Evolutionary conservation across 2,888 invertebrate genomes (phyloP), one percentile per base, ranked within the genome.

Genomic region (Hyles lineata): DNA sequence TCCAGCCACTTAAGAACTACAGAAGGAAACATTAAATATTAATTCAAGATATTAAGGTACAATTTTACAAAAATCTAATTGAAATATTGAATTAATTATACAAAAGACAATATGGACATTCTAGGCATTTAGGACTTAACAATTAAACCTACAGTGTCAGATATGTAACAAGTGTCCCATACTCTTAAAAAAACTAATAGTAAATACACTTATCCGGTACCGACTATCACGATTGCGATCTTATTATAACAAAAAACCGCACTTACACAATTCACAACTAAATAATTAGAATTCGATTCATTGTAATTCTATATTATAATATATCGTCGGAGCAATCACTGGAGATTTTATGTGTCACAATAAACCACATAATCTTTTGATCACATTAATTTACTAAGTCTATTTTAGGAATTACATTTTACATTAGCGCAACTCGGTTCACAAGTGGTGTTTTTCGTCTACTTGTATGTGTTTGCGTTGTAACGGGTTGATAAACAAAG

Each of bases 371-470:
- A 78, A 79, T 79, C 79, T 78, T 82, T 82, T 75, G 83, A 89
- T 88, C 89, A 89, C 89, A 88, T 84, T 85, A 80, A 81, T 79
- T 80, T 87, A 84, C 77, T 74, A 81, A 74, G 67, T 59, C 72
- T 58, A 23, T 21, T 72, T 67, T 43, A 52, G 70, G 63, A 35
- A 58, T 62, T 50, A 60, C 9, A 60, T 35, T 76, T 88, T 89
- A 92, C 74, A 92, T 92, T 76, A 92, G 83, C 35, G 94, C 93
- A 52, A 94, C 90, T 85, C 93, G 78, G 88, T 96, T 96, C 74
- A 96, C 96, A 79, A 96, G 93, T 72, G 96, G 96, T 82, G 96
- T 96, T 91, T 96, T 96, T 80, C 96, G 94, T 79, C 96, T 91
- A 87, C 95, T 96, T 11, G 95, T 95, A 84, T 93, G 95, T 2